These are phyloP conservation scores for Aix galericulata DNA, from an alignment of 2,113 vertebrate genomes.

Conservation along the genomic window DNA sequence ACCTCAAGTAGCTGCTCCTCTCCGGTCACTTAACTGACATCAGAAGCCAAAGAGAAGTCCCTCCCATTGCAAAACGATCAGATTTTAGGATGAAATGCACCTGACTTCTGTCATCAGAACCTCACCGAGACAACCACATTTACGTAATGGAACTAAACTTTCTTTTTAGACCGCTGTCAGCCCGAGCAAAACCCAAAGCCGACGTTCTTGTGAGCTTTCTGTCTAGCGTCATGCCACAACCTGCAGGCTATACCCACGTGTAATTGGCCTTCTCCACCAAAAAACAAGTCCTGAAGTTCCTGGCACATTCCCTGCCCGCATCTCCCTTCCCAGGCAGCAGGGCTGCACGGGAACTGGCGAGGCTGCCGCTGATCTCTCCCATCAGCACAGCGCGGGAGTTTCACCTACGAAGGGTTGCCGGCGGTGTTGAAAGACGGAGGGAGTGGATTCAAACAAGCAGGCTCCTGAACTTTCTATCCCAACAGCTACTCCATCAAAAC, in stretches of 20 bases:
- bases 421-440: conserved; percentile 50
- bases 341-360: neutral
- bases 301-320: neutral
- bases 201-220: neutral
- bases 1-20: neutral
- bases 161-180: neutral
- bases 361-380: neutral
- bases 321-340: neutral
- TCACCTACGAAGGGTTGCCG: neutral
- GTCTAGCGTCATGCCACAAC: neutral
- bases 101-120: neutral
- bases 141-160: neutral
- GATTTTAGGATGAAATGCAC: neutral
- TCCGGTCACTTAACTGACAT: neutral
- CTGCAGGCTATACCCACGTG: neutral
- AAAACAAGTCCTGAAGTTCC: neutral
- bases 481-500: neutral
- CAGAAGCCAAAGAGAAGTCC: neutral
- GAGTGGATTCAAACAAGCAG: conserved; percentile 43
- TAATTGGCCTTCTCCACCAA: neutral
- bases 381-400: neutral
- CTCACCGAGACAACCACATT: neutral
- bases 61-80: neutral
- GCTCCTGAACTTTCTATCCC: neutral
- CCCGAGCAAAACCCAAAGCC: neutral